These are phyloP conservation scores for Rhinichthys klamathensis DNA, from an alignment of 2,113 vertebrate species.

Conservation along the genomic window DNA sequence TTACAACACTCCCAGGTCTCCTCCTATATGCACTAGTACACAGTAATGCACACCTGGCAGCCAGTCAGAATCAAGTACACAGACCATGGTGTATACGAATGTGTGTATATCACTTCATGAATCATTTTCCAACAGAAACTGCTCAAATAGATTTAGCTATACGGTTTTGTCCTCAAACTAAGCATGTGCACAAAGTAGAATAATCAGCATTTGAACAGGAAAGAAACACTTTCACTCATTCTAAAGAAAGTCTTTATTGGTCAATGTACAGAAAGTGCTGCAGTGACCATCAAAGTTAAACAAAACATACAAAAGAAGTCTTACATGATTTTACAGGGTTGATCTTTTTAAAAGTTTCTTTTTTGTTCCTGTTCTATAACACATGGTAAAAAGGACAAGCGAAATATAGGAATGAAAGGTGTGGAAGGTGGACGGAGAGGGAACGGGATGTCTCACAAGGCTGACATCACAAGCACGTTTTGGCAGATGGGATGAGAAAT, in stretches of 20 bases:
- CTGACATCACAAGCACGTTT: conserved; percentile 73
- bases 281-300: conserved; percentile 81
- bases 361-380: conserved; percentile 62
- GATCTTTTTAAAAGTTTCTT: conserved; percentile 73
- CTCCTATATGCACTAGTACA: too few species aligned
- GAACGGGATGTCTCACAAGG: conserved; percentile 64
- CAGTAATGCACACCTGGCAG: too few species aligned
- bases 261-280: conserved; percentile 91
- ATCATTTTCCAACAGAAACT: too few species aligned
- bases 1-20: too few species aligned
- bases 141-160: neutral
- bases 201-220: neutral
- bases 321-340: conserved; percentile 75
- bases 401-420: conserved; percentile 59
- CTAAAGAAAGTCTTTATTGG: conserved; percentile 97
- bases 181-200: neutral
- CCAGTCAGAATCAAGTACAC: too few species aligned
- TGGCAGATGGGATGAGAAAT: conserved; percentile 56
- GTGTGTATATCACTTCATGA: too few species aligned
- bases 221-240: conserved; percentile 63
- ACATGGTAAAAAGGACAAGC: conserved; percentile 62
- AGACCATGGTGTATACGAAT: too few species aligned
- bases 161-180: neutral
- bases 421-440: conserved; percentile 20
- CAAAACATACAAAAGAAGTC: conserved; percentile 74